Evolutionary conservation across 2,797 vertebrate species (phyloP).

Genomic region (Brachymystax lenok): DNA sequence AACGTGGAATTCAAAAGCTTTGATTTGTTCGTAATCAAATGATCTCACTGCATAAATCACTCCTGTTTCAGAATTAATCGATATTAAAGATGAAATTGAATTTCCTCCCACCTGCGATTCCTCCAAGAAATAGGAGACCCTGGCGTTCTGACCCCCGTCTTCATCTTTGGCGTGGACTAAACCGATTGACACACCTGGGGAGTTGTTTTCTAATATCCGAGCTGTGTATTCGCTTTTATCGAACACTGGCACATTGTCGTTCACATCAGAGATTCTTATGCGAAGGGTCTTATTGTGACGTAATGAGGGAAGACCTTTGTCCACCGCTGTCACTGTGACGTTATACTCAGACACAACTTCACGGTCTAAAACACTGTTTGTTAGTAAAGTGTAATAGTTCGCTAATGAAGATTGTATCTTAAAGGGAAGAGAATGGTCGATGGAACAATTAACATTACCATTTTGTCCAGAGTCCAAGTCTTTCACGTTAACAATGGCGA

Average conservation of each 20-base stretch:
- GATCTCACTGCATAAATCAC: slow-evolving; percentile 33
- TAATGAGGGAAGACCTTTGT: slow-evolving; percentile 60
- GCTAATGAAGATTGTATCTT: slow-evolving; percentile 51
- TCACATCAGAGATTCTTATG: slow-evolving; percentile 66
- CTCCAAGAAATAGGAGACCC: slow-evolving; percentile 56
- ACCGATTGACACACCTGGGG: slow-evolving; percentile 60
- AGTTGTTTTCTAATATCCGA: slow-evolving; percentile 68
- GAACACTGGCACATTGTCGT: slow-evolving; percentile 68
- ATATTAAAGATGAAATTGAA: slow-evolving; percentile 54
- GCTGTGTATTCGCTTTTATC: slow-evolving; percentile 47
- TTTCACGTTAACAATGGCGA: slow-evolving; percentile 64
- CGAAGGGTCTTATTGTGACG: slow-evolving; percentile 44
- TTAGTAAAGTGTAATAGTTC: slow-evolving; percentile 66
- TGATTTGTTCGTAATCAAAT: slow-evolving; percentile 76
- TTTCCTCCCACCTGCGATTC: slow-evolving; percentile 36
- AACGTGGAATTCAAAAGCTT: slow-evolving; percentile 62
- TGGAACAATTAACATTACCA: slow-evolving; percentile 54
- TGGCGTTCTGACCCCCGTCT: slow-evolving; percentile 63
- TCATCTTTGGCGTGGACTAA: slow-evolving; percentile 58
- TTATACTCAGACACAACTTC: slow-evolving; percentile 60
- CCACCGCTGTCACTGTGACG: slow-evolving; percentile 67
- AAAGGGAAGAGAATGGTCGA: slow-evolving; percentile 56
- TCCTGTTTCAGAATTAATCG: slow-evolving; percentile 52
- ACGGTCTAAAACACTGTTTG: slow-evolving; percentile 55
- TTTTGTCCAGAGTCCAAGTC: slow-evolving; percentile 68